Evolutionary conservation across 2,888 invertebrate species (phyloP), one percentile per base, ranked within the genome.

Genomic region (Belgica antarctica): DNA sequence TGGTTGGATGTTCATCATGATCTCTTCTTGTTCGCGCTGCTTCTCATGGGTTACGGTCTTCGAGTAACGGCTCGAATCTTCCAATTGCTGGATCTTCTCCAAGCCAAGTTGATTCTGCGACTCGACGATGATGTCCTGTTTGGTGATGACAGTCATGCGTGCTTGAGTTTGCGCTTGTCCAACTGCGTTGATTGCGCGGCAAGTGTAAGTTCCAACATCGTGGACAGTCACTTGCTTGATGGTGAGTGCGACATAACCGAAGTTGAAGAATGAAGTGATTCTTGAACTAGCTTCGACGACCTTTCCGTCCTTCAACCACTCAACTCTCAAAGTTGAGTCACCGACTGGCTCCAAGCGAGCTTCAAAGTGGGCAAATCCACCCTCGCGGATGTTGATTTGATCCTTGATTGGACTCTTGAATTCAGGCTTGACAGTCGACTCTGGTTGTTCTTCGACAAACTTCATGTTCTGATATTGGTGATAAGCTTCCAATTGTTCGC

Each of bases 331-430:
- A 62, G 90, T 90, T 2, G 94, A 87, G 80, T 96, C 96, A 62
- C 94, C 94, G 72, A 94, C 85, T 71, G 96, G 96, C 80, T 96
- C 95, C 62, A 96, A 85, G 73, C 95, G 89, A 74, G 95, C 94
- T 83, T 96, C 96, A 77, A 96, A 95, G 78, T 96, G 96, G 74
- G 95, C 94, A 76, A 93, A 94, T 73, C 94, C 94, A 74, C 94
- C 93, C 83, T 96, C 96, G 76, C 90, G 88, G 76, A 94, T 86
- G 77, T 89, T 89, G 68, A 87, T 81, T 82, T 94, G 93, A 81
- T 93, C 92, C 79, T 90, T 91, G 73, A 94, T 91, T 52, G 92
- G 92, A 28, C 91, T 89, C 80, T 92, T 92, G 79, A 94, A 94
- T 81, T 90, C 90, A 71, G 94, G 94, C 75, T 87, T 87, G 73